Evolutionary conservation across 2,888 invertebrate species (phyloP), one percentile per base, ranked within the genome.

Genomic region (Drosophila peninsularis): DNA sequence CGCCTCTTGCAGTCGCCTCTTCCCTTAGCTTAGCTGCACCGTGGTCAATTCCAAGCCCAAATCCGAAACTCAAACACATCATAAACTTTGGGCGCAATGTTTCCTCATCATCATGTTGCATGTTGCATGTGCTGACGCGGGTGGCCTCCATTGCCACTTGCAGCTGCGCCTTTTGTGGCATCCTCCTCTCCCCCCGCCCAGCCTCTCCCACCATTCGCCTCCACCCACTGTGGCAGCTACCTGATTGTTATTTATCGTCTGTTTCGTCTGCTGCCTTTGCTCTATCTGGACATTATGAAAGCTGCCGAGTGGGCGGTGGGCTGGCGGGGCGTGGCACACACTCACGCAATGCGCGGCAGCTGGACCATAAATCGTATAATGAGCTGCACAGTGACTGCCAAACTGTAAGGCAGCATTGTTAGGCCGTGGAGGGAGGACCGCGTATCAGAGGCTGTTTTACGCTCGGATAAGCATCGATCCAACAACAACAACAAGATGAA

Each of bases 241-340:
- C 77, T 82, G 88, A 84, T 87, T 82, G 77, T 85, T 79, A 82
- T 88, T 88, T 85, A 82, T 81, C 72, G 73, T 80, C 44, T 71
- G 65, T 61, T 47, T 72, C 73, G 71, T 68, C 77, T 73, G 73
- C 82, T 75, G 52, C 67, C 69, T 53, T 75, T 75, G 61, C 56
- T 61, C 80, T 64, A 52, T 36, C 58, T 76, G 60, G 44, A 58
- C 53, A 21, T 80, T 77, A 77, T 77, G 78, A 83, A 71, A 71
- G 70, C 63, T 32, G 13, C 13, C 37, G 41, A 17, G 19, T n/a
- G 1, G 41, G 7, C 34, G 5, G 37, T 13, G 17, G 10, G 27
- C 10, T 19, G 19, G 13, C 19, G 42, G 17, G 36, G 37, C 11
- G 30, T 45, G 56, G 37, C 36, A 52, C 34, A 52, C 53, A 55